Evolutionary conservation across 2,113 vertebrate species (phyloP), one percentile per base, ranked within the genome.

Genomic region (Scophthalmus maximus): DNA sequence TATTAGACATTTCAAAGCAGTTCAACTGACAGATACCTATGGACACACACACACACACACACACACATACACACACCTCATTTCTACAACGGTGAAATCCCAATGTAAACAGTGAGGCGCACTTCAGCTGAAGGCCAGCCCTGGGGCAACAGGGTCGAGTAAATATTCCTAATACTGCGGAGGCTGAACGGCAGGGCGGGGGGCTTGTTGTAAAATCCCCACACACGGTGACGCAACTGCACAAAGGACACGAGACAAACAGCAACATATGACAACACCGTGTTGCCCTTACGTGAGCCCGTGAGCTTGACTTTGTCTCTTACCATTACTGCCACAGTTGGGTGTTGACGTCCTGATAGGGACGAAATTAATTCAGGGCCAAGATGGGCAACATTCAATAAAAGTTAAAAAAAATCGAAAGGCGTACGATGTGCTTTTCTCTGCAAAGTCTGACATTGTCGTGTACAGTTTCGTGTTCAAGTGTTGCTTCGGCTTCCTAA

Each of bases 131-230:
- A 40, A 69, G 60, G 60, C 47, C 68, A 40, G 67, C 79, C 84
- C 77, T 83, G 27, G 76, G 83, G 83, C 75, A 88, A 90, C 25
- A 88, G 9, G 8, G 15, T 66, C 77, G 63, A 85, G 78, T 51
- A 87, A 88, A 89, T 69, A 85, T 22, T 50, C 25, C 26, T 32
- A 25, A 73, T 36, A 32, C 17, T 36, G 46, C 36, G 34, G 10
- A 6, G 44, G 66, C 59, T 61, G 32, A 44, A 29, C 46, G 63
- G 22, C 68, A 78, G 76, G 42, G 53, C 47, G 3, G 7, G 20
- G 26, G 44, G 29, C 12, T 51, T 8, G 79, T 38, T 68, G 65
- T 76, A 81, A 78, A 88, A 66, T 27, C 50, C 55, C 27, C 6
- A 47, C 57, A 72, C 66, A 29, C 4, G 40, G 40, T 42, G 40